These are phyloP conservation scores for Benitochromis conjunctus DNA, from an alignment of 2,113 vertebrate species.

Conservation along the genomic window DNA sequence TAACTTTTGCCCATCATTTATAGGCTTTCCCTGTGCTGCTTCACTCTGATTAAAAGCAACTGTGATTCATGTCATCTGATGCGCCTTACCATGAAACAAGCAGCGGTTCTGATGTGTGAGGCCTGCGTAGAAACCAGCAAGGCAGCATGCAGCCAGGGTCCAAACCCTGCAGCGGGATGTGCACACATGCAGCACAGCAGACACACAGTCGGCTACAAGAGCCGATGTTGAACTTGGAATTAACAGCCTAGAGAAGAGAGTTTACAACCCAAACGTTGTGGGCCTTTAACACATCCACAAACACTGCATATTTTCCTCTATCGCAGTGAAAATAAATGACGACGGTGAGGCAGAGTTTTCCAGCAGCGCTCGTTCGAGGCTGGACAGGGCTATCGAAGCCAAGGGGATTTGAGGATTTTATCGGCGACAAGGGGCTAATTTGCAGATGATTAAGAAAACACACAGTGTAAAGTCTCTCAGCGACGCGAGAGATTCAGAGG, in stretches of 20 bases:
- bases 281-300: conserved; percentile 58
- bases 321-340: conserved; percentile 52
- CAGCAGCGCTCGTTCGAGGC: conserved; percentile 1
- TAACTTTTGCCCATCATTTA: conserved; percentile 50
- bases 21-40: conserved; percentile 1
- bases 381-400: neutral
- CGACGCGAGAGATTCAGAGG: conserved; percentile 4
- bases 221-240: conserved; percentile 43
- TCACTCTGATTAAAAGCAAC: conserved; percentile 56
- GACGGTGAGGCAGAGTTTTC: conserved; percentile 44
- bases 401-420: conserved; percentile 56
- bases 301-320: conserved; percentile 41
- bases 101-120: conserved; percentile 22
- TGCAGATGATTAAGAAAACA: conserved; percentile 70
- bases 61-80: conserved; percentile 51
- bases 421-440: conserved; percentile 61
- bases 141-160: neutral
- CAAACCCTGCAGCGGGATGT: conserved; percentile 11
- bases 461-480: conserved; percentile 46
- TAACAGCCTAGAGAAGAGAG: conserved; percentile 26
- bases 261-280: conserved; percentile 35
- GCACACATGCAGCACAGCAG: conserved; percentile 8
- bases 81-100: neutral
- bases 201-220: neutral
- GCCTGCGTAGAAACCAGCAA: neutral